These are phyloP conservation scores for Bujurquina vittata DNA, from an alignment of 2,113 vertebrate genomes.

Conservation along the genomic window DNA sequence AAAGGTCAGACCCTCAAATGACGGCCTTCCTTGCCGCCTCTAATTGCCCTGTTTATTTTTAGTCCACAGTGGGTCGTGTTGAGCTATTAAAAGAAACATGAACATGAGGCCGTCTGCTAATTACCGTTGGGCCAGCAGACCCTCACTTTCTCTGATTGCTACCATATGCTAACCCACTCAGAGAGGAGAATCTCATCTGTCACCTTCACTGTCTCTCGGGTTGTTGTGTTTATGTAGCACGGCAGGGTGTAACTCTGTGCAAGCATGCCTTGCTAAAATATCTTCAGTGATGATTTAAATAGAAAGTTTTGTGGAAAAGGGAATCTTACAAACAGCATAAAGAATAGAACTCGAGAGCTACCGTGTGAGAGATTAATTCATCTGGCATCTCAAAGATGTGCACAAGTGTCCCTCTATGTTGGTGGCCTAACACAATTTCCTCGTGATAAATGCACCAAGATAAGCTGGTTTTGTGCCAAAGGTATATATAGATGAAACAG, in stretches of 20 bases:
- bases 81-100: conserved; percentile 90
- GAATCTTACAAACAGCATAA: not conserved
- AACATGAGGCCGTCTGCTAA: conserved; percentile 85
- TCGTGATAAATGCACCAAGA: not conserved
- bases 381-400: conserved; percentile 9
- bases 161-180: conserved; percentile 77
- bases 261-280: not conserved
- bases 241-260: conserved; percentile 28
- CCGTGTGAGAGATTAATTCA: not conserved
- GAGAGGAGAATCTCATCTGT: conserved; percentile 71
- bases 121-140: conserved; percentile 81
- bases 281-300: not conserved
- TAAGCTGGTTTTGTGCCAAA: not conserved
- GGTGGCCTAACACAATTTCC: not conserved
- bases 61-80: conserved; percentile 83
- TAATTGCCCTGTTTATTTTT: conserved; percentile 87
- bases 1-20: conserved; percentile 81
- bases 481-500: no score
- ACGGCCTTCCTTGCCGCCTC: conserved; percentile 74
- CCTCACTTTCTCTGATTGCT: conserved; percentile 81
- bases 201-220: conserved; percentile 71
- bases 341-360: not conserved
- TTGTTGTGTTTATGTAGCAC: conserved; percentile 26
- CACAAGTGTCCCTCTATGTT: not conserved
- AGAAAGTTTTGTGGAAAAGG: not conserved